Base-by-base conservation (phyloP, 2,113 vertebrate genomes). In the Poeciliopsis prolifica region DNA sequence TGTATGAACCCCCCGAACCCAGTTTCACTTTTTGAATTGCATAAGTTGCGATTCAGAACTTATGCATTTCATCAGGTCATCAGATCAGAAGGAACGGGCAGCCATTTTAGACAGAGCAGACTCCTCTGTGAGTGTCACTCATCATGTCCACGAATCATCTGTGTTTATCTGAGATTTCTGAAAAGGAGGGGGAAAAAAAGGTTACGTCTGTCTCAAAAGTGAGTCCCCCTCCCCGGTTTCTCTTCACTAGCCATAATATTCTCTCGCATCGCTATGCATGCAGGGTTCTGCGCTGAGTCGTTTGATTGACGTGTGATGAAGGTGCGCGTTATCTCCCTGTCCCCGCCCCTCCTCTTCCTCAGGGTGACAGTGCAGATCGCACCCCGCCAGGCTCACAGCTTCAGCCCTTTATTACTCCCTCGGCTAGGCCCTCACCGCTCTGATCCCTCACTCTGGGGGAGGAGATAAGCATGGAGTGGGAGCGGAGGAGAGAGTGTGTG, bases 401-500 rank as follows among this genome's bases (percentile, higher is more conserved):
- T 77, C 82, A 91, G 89, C 80, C 87, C 74, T 70, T 87, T 81
- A 90, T 93, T 93, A 90, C 88, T 84, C 84, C 85, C 87, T 78
- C 78, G 58, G 87, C 82, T 76, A 84, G 81, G 84, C 88, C 83
- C 86, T 89, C 88, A 75, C 84, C 79, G 60, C 91, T 92, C 85
- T 92, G 91, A 91, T 93, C 89, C 86, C 83, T 91, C 90, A 62
- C 91, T 83, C 80, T 82, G 77, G 88, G 89, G 88, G 72, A 76
- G 79, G 65, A 86, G 88, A 87, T 86, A 86, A 88, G 84, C 82
- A 60, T 19, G 61, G 77, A 78, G 35, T 37, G 79, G 61, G 73
- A 48, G 48, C 2, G 22, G 54, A 17, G 3, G 54, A 24, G 35
- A 11, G 30, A 30, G 30, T 2, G 30, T 30, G 29, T 30, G 29